phyloP scores from a whole-genome alignment of 2,888 invertebrate genomes.

The Tetragnatha montana region DNA sequence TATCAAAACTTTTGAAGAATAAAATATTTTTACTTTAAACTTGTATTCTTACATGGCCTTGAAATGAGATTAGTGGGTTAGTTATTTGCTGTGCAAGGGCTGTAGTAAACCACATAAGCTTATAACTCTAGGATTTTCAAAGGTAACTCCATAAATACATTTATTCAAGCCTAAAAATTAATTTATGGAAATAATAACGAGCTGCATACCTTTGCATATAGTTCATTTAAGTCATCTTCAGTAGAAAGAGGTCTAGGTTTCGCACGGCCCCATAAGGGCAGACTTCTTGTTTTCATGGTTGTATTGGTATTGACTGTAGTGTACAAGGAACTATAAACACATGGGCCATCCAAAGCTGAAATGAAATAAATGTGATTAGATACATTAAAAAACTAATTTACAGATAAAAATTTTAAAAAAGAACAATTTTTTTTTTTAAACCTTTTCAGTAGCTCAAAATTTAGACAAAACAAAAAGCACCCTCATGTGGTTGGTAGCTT shows the following conservation, averaged over 20 bases:
- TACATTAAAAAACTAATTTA: background rate
- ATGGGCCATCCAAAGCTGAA: conserved; percentile 63
- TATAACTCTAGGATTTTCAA: no score
- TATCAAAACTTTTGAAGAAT: no score
- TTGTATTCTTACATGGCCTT: no score
- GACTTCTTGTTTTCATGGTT: conserved; percentile 81
- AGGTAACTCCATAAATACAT: no score
- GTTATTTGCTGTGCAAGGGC: no score
- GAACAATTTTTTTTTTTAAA: background rate
- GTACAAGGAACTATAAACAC: conserved; percentile 66
- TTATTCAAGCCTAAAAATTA: background rate
- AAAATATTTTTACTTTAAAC: no score
- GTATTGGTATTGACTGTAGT: conserved; percentile 45
- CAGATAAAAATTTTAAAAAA: background rate
- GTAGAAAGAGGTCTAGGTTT: conserved; percentile 78
- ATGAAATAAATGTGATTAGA: background rate
- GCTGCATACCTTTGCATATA: conserved; percentile 73
- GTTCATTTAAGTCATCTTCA: conserved; percentile 73
- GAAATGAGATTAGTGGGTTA: no score
- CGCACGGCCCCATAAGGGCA: conserved; percentile 85
- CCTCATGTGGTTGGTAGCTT: background rate
- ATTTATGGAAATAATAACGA: background rate
- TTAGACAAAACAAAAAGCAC: background rate
- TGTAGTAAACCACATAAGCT: no score
- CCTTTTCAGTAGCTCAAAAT: no score